Evolutionary conservation across 2,797 vertebrate genomes (phyloP).

Genomic region (Micropoecilia bifurca): DNA sequence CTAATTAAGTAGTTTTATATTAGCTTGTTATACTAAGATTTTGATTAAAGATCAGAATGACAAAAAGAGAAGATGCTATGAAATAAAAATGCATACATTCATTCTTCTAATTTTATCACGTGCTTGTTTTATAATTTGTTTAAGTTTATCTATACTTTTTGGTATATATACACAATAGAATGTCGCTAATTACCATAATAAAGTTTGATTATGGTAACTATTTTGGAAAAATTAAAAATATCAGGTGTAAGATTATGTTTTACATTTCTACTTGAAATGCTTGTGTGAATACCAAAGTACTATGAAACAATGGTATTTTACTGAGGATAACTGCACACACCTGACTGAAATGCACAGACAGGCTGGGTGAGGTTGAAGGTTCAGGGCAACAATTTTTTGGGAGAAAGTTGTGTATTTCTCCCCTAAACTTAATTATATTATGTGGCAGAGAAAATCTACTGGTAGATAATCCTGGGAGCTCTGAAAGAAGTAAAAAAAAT

Average conservation of each 20-base stretch:
- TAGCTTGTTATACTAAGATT: not conserved
- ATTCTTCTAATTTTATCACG: not conserved
- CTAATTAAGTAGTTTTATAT: not conserved
- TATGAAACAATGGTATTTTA: not conserved
- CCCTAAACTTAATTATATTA: not conserved
- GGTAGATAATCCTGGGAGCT: constrained; percentile 7
- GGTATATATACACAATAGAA: not conserved
- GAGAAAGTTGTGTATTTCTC: not conserved
- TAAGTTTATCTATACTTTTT: not conserved
- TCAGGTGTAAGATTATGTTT: not conserved
- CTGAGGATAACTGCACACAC: not conserved
- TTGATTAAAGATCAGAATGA: not conserved
- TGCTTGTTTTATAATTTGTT: not conserved
- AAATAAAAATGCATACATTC: not conserved
- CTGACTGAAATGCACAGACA: not conserved
- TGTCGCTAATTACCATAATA: not conserved
- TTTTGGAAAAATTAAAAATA: not conserved
- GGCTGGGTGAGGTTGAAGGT: not conserved
- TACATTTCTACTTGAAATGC: not conserved
- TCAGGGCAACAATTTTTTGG: not conserved
- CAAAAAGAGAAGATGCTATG: not conserved
- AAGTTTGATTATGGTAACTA: not conserved
- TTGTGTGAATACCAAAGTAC: not conserved
- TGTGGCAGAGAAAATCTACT: constrained; percentile 11
- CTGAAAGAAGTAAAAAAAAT: not conserved